Percentiles rank a stretch among this genome's conserved stretches.
phyloP scores from a whole-genome alignment of 2,113 vertebrate species.

The Leptocoma aspasia region DNA sequence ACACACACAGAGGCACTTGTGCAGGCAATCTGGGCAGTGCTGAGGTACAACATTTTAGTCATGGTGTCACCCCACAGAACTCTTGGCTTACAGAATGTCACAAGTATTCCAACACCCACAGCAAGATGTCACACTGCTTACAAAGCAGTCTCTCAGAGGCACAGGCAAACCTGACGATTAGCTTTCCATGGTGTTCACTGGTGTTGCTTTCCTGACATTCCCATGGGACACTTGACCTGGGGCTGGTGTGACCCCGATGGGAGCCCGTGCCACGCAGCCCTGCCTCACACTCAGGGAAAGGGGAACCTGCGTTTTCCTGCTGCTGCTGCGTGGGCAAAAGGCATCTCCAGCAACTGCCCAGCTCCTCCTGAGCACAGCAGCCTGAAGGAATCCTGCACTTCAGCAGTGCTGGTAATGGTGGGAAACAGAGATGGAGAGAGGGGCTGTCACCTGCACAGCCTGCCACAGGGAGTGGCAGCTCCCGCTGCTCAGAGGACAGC shows the following conservation, averaged over 20 bases:
- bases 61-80: not conserved
- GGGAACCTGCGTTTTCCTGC: not conserved
- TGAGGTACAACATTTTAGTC: not conserved
- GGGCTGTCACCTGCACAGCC: not conserved
- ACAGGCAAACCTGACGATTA: not conserved
- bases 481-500: not conserved
- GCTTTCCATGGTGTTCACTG: not conserved
- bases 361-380: not conserved
- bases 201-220: not conserved
- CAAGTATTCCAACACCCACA: conserved; percentile 4
- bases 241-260: no score
- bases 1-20: not conserved
- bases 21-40: not conserved
- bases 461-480: fast-evolving
- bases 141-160: not conserved
- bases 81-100: not conserved
- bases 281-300: not conserved
- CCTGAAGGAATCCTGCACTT: not conserved
- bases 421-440: not conserved
- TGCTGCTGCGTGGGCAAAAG: not conserved
- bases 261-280: no score
- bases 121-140: not conserved
- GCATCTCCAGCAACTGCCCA: not conserved
- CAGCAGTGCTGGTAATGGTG: not conserved
- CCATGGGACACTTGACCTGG: not conserved